Evolutionary conservation across 2,888 invertebrate species (phyloP), one percentile per base, ranked within the genome.

Genomic region (Tetheella fluctuosa): DNA sequence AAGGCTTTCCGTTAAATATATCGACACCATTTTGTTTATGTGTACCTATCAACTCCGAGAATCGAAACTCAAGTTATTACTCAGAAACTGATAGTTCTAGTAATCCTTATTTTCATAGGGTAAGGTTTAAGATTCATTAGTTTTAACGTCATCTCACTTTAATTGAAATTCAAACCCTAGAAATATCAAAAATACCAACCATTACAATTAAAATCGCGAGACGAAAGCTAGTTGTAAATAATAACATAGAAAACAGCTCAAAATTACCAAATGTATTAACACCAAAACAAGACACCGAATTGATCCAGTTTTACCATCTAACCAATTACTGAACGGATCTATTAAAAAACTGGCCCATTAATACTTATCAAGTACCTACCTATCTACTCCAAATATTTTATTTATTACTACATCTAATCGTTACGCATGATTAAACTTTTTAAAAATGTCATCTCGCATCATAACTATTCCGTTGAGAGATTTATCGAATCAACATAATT

Each of bases 311-410:
- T 37, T 48, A 8, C 48, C 48, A 10, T 48, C 20, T 0, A 48
- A 48, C 20, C n/a, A 48, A 48, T 48, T 48, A 17, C 48, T 20
- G 48, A 48, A 48, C 48, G 48, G 48, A 48, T 20, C 48, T n/a
- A n/a, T 48, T 7, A 48, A 48, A 48, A n/a, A 48, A 20, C 48
- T 20, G 2, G 48, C 5, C 20, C 48, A 48, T 20, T 48, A n/a
- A n/a, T n/a, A 48, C 48, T 20, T 20, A n/a, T 48, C 48, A n/a
- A 20, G 34, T 34, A 34, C 13, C 5, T 30, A 30, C 30, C 30
- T 25, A 39, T 15, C 42, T 48, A 48, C 48, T 48, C 20, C 48
- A 48, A 48, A 48, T 48, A 48, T 48, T 17, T n/a, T 42, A 42
- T 42, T 48, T 48, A 48, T 48, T 48, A 20, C 48, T 48, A 48